Conservation (phyloP, 2,797 vertebrate species). For the Liparis tanakae region DNA sequence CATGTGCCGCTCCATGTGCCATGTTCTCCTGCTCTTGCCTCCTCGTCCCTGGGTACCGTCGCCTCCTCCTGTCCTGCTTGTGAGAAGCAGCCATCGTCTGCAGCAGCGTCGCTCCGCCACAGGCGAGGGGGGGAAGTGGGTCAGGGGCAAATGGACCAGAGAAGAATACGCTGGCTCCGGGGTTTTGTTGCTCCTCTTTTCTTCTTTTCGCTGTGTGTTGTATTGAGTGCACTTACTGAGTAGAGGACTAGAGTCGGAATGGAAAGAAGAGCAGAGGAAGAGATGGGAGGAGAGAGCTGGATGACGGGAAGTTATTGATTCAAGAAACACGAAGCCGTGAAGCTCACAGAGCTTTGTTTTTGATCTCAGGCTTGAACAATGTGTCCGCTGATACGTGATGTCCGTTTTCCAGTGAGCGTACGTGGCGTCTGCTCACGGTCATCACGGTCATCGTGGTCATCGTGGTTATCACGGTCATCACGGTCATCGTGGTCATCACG, state of each 20-base stretch:
- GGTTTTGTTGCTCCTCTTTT: conserved; percentile 5
- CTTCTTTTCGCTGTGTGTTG: conserved; percentile 14
- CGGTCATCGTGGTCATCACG: no score
- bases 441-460: no score
- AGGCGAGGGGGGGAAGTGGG: conserved; percentile 68
- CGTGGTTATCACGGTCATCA: no score
- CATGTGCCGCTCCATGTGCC: conserved; percentile 30
- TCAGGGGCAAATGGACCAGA: conserved; percentile 62
- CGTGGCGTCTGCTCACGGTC: no score
- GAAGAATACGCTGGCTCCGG: conserved; percentile 30
- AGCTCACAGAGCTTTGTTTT: conserved; percentile 14
- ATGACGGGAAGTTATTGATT: conserved; percentile 31
- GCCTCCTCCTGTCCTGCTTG: conserved; percentile 42
- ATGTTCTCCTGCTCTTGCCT: conserved; percentile 37
- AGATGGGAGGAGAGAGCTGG: conserved; percentile 4
- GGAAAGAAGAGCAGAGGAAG: conserved; percentile 9
- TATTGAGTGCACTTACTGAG: conserved; percentile 5
- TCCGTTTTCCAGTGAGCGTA: background rate
- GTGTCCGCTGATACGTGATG: background rate
- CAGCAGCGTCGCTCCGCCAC: conserved; percentile 52
- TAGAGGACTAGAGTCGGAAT: background rate
- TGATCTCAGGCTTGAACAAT: conserved; percentile 12
- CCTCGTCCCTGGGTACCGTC: conserved; percentile 23
- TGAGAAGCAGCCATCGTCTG: conserved; percentile 45
- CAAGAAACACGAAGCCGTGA: conserved; percentile 21